Evolutionary conservation across 2,888 invertebrate species (phyloP).

Genomic region (Eilema caniola): DNA sequence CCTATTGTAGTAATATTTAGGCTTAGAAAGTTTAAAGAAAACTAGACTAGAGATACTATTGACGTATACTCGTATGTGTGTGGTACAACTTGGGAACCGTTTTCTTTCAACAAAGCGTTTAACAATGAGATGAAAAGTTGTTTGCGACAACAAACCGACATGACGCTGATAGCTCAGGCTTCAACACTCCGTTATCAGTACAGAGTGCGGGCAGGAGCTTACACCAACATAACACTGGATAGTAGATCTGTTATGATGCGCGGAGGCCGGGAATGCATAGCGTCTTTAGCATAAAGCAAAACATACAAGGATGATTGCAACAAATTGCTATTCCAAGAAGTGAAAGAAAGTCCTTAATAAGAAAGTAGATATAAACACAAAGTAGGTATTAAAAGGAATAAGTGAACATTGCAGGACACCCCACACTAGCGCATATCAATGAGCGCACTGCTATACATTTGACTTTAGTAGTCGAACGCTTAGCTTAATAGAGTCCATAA

Average conservation of each 20-base stretch:
- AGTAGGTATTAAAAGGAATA: not conserved
- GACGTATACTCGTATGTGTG: not conserved
- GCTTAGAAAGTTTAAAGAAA: not conserved
- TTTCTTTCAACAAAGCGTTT: slow-evolving; percentile 13
- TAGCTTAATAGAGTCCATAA: no score
- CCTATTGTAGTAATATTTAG: slow-evolving; percentile 7
- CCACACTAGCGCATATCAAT: not conserved
- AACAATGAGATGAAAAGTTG: slow-evolving; percentile 28
- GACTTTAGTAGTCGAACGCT: not conserved
- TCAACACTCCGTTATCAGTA: not conserved
- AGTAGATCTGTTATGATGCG: not conserved
- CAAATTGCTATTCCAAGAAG: not conserved
- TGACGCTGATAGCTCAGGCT: not conserved
- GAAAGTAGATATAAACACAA: no score
- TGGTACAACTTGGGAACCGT: not conserved
- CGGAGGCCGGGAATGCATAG: not conserved
- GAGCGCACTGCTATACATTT: not conserved
- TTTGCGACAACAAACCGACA: slow-evolving; percentile 22
- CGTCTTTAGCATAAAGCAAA: not conserved
- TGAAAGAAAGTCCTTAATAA: not conserved
- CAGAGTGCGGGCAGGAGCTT: not conserved
- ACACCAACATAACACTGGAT: not conserved
- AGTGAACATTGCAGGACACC: not conserved
- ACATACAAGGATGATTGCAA: not conserved
- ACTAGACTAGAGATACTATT: not conserved